Conservation (phyloP, 2,888 invertebrate genomes). For the Acrocyrtus sp. region DNA sequence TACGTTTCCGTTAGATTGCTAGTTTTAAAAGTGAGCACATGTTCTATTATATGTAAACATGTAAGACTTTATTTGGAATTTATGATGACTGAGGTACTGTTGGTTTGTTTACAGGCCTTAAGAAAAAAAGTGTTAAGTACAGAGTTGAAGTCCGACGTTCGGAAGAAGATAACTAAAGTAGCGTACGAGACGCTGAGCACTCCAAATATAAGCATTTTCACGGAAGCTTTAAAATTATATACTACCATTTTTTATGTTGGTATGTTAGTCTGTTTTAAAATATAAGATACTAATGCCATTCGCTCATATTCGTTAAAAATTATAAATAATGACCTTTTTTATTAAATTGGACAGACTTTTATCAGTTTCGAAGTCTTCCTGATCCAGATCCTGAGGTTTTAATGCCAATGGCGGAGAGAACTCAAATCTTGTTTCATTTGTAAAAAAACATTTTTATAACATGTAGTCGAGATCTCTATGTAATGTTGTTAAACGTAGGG, state of each 20-base stretch:
- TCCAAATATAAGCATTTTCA: conserved; percentile 75
- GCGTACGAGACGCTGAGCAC: conserved; percentile 76
- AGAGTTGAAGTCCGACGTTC: conserved; percentile 70
- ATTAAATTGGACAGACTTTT: conserved; percentile 63
- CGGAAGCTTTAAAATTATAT: conserved; percentile 79
- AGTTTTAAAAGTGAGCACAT: conserved; percentile 58
- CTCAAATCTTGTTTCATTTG: conserved; percentile 82
- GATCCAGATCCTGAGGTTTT: conserved; percentile 77
- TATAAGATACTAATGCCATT: neutral
- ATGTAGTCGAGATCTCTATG: too few relatives aligned
- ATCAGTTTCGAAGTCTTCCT: conserved; percentile 59
- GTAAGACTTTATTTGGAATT: neutral
- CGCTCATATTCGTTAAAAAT: neutral
- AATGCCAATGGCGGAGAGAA: conserved; percentile 82
- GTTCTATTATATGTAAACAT: neutral
- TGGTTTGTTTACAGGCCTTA: conserved; percentile 49
- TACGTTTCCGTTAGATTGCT: conserved; percentile 59
- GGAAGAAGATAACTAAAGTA: conserved; percentile 75
- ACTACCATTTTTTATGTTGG: conserved; percentile 82
- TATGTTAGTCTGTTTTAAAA: conserved; percentile 60
- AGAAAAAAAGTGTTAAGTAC: conserved; percentile 49
- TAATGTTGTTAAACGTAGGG: too few relatives aligned
- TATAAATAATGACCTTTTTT: neutral
- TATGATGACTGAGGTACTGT: neutral
- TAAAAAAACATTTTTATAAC: too few relatives aligned